Evolutionary conservation across 2,113 vertebrate species (phyloP).

Genomic region (sheep (Ovis aries)): DNA sequence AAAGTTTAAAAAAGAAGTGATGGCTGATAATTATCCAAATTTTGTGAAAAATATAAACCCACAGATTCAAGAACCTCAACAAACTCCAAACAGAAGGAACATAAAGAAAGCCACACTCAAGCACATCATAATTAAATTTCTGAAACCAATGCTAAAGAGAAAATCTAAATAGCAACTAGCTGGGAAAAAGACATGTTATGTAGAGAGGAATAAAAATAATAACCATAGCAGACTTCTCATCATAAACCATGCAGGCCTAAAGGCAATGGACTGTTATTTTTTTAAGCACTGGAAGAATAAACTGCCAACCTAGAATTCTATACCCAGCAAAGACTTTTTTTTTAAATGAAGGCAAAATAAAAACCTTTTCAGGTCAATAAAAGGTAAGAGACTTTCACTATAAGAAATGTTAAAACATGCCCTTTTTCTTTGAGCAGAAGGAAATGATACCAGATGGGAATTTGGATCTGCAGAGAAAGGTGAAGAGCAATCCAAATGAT

Average conservation of each 20-base stretch:
- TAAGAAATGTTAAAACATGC: neutral
- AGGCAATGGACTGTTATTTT: neutral
- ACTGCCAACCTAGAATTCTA: neutral
- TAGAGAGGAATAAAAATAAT: neutral
- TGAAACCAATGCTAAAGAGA: neutral
- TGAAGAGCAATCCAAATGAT: neutral
- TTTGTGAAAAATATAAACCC: constrained; percentile 9
- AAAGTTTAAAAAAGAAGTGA: neutral
- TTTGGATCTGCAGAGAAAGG: neutral
- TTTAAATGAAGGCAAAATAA: neutral
- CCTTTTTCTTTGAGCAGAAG: neutral
- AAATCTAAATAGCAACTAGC: neutral
- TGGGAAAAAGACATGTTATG: neutral
- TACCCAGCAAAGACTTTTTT: neutral
- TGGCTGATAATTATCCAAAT: neutral
- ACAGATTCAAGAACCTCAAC: neutral
- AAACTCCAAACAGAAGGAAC: neutral
- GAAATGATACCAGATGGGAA: neutral
- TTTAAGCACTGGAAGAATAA: neutral
- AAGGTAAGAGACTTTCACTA: neutral
- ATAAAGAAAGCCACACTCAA: constrained; percentile 16
- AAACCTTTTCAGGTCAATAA: neutral
- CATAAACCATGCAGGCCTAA: neutral
- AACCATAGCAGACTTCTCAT: neutral
- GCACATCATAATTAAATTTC: neutral